Evolutionary conservation across 2,888 invertebrate species (phyloP), one percentile per base, ranked within the genome.

Genomic region (Parnassius mnemosyne): DNA sequence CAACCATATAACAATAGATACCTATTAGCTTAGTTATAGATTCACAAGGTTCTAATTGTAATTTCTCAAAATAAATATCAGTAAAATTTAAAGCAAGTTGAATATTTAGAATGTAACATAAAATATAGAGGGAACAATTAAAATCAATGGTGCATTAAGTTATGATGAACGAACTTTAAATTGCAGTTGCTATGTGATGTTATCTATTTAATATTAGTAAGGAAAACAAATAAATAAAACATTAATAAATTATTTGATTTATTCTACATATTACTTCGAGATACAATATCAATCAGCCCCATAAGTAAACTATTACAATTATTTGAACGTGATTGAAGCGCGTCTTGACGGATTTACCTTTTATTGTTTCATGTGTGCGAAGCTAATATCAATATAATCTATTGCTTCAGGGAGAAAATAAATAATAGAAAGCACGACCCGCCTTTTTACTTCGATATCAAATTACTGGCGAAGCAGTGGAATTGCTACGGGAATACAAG

Each of bases 361-460:
- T 63, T 42, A 46, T 55, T 56, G 52, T 16, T 60, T 25, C 54
- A 54, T 43, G 46, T 56, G 47, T 42, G 55, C 55, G 53, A 41
- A 50, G 58, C 64, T 65, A 51, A 63, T 57, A 54, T 49, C 49
- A 49, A 49, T 56, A 49, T 53, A 25, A 41, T 34, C 9, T 59
- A 11, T 68, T 69, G 16, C 80, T 83, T 62, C 70, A 91, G 91
- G 56, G 65, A 79, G 51, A 85, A 80, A 72, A 86, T 91, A 44
- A 82, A 85, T 34, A 83, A 70, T 43, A 78, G 85, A 51, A 84
- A 76, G 65, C 84, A 85, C 63, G 78, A 85, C n/a, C 85, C 91
- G 9, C 83, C 87, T 3, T 91, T 88, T 70, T 91, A 91, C 70
- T 83, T 84, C 43, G 91, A 91, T 67, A 75, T 87, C 2, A 84